Conservation (phyloP, 2,888 invertebrate species). For the Amphipoea oculea region DNA sequence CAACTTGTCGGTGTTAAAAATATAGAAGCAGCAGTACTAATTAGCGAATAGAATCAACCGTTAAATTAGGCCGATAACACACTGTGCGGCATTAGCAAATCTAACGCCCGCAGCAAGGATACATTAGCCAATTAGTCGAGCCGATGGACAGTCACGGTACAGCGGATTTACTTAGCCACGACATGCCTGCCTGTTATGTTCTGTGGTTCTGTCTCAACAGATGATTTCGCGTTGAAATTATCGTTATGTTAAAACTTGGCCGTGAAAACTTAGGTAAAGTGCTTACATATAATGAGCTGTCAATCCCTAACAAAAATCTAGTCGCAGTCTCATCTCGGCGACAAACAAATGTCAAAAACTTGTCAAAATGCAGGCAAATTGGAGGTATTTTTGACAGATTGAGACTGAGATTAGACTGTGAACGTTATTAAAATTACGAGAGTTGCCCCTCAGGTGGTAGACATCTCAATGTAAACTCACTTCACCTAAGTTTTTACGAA, state of each 20-base stretch:
- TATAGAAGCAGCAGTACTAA: constrained; percentile 12
- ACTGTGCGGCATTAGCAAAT: constrained; percentile 54
- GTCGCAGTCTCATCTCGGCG: too few species aligned
- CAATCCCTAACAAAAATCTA: too few species aligned
- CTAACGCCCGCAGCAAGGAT: constrained; percentile 56
- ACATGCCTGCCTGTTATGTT: neutral
- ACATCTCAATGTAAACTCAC: neutral
- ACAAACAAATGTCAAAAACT: too few species aligned
- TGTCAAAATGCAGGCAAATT: too few species aligned
- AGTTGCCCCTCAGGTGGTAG: too few species aligned
- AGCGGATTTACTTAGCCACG: neutral
- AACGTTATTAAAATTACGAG: neutral
- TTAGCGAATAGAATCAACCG: constrained; percentile 36
- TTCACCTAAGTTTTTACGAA: neutral
- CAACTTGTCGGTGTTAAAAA: constrained; percentile 25
- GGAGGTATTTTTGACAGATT: neutral
- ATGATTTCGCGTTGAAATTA: neutral
- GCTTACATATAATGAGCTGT: neutral
- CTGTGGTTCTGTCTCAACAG: neutral
- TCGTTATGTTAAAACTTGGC: too few species aligned
- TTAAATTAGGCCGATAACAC: constrained; percentile 46
- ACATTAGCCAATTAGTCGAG: constrained; percentile 52
- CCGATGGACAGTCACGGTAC: constrained; percentile 21
- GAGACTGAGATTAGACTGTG: too few species aligned
- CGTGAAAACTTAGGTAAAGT: neutral